Conservation (phyloP, 2,888 invertebrate genomes). For the Microchrysa polita region DNA sequence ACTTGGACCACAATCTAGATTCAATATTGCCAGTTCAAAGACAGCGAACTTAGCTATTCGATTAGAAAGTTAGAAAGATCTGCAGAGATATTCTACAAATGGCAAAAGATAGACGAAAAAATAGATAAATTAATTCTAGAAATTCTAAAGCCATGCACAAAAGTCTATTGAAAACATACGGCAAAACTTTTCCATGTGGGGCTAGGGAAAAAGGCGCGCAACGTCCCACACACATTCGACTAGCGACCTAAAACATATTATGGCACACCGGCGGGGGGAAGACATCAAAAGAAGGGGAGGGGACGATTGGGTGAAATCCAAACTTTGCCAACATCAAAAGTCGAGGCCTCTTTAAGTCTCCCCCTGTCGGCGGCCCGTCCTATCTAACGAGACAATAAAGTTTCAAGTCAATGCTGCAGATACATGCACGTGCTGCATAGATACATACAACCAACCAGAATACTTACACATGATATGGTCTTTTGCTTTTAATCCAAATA, state of each 20-base stretch:
- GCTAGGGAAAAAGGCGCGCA: conserved; percentile 30
- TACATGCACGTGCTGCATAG: not conserved
- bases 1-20: no score
- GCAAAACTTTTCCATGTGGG: no score
- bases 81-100: no score
- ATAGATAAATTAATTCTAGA: no score
- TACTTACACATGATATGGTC: conserved; percentile 34
- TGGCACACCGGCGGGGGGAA: conserved; percentile 7
- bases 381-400: not conserved
- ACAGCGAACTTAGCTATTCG: no score
- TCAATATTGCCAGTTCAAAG: no score
- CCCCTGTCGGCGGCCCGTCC: conserved; percentile 5
- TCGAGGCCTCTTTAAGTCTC: conserved; percentile 11
- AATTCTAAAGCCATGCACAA: no score
- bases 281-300: not conserved
- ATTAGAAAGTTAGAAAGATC: no score
- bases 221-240: conserved; percentile 26
- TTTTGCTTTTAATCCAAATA: conserved; percentile 31
- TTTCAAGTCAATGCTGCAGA: not conserved
- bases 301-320: conserved; percentile 10
- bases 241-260: conserved; percentile 17
- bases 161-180: no score
- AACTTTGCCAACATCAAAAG: conserved; percentile 26
- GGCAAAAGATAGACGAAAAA: no score
- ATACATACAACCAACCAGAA: not conserved